Percentiles rank a stretch among this genome's conserved stretches.
Conservation (phyloP, 2,797 vertebrate genomes). For the Leptodactylus fallax region DNA sequence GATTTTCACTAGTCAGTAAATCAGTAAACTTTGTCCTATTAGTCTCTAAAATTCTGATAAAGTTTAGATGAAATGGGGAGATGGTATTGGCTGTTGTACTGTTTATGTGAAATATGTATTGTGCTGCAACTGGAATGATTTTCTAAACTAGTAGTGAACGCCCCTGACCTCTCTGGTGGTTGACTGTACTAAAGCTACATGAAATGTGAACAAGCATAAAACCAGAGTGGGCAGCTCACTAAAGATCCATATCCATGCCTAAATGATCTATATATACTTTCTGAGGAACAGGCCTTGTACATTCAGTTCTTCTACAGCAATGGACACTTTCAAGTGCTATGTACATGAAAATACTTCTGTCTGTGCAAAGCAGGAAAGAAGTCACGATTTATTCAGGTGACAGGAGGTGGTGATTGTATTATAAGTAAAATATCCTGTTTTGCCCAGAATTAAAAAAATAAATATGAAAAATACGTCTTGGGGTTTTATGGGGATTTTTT, state of each 20-base stretch:
- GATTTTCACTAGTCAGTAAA: background rate
- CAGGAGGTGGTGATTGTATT: conserved; percentile 66
- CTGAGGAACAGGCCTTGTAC: conserved; percentile 15
- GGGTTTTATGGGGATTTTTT: conserved; percentile 72
- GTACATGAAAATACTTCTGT: conserved; percentile 38
- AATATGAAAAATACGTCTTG: conserved; percentile 64
- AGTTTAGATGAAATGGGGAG: background rate
- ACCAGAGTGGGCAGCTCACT: conserved; percentile 4
- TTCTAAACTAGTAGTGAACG: conserved; percentile 8
- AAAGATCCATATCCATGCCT: background rate
- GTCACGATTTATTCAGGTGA: conserved; percentile 11
- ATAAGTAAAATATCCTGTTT: conserved; percentile 69
- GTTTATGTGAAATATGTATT: conserved; percentile 37
- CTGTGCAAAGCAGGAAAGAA: background rate
- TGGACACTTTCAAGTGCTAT: conserved; percentile 53
- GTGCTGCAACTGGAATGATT: conserved; percentile 32
- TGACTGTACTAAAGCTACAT: background rate
- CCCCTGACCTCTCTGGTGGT: background rate
- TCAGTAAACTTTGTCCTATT: background rate
- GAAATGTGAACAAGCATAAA: conserved; percentile 2
- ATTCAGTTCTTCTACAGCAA: conserved; percentile 12
- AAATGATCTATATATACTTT: background rate
- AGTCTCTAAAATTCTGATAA: conserved; percentile 24
- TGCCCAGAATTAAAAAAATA: conserved; percentile 68
- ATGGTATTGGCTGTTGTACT: conserved; percentile 27